These are phyloP conservation scores for Alligator sinensis DNA, from an alignment of 2,113 vertebrate species.

Conservation along the genomic window DNA sequence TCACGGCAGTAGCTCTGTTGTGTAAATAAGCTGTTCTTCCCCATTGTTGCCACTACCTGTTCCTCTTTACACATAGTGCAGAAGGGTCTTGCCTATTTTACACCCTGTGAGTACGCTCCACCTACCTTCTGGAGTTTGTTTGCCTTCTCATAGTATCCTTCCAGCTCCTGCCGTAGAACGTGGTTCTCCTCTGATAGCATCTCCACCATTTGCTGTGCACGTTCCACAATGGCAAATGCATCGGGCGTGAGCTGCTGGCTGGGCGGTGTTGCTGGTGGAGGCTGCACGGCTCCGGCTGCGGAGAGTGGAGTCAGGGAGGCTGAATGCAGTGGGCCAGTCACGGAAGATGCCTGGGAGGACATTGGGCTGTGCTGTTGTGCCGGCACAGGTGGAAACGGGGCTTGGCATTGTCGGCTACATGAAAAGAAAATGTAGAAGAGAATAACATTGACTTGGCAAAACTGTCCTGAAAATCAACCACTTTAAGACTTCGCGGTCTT, in stretches of 20 bases:
- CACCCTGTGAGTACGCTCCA: not conserved
- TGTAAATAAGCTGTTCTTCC: too few relatives aligned
- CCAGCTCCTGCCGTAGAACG: constrained; percentile 84
- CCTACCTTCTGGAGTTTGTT: constrained; percentile 87
- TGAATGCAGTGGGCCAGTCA: constrained; percentile 66
- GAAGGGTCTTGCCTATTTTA: not conserved
- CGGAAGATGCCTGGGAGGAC: constrained; percentile 79
- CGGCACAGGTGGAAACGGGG: constrained; percentile 52
- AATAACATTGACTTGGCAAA: not conserved
- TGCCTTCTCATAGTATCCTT: constrained; percentile 83
- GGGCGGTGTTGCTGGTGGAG: not conserved
- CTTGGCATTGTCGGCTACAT: constrained; percentile 81
- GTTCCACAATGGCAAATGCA: constrained; percentile 84
- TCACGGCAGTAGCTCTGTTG: too few relatives aligned
- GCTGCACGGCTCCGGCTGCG: constrained; percentile 30
- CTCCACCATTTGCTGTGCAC: constrained; percentile 90
- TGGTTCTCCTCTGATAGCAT: constrained; percentile 87
- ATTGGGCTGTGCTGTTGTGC: constrained; percentile 85
- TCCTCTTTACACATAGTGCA: not conserved
- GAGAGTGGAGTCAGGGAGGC: constrained; percentile 69
- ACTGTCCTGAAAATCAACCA: rapidly evolving
- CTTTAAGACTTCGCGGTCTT: not conserved
- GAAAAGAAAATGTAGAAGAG: constrained; percentile 11
- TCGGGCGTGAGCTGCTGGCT: constrained; percentile 81
- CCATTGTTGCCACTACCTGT: not conserved